Base-by-base conservation (phyloP, 2,888 invertebrate genomes). In the Phaonia tiefii region DNA sequence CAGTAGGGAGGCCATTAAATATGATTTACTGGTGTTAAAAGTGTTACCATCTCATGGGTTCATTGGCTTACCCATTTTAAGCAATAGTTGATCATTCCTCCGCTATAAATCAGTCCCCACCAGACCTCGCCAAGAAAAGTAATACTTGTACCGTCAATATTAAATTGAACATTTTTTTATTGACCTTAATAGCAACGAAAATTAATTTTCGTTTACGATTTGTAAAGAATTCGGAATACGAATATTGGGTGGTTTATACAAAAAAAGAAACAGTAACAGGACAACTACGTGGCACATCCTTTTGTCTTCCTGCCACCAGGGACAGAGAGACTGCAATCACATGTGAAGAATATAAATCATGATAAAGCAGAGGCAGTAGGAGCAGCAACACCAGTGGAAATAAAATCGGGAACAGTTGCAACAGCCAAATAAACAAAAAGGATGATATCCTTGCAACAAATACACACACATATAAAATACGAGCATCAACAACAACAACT, bases 121-220 rank as follows among this genome's bases (percentile, higher is more conserved):
- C 13, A 8, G 31, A 31, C 31, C 3, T 5, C 31, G 8, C 31
- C 8, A 31, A 31, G 31, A 31, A 31, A 31, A 31, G 31, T 31
- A 31, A 31, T 31, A 31, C 3, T 31, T n/a, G n/a, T n/a, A n/a
- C n/a, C n/a, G 31, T 31, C 8, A 31, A 31, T 5, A 31, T 5
- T 8, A 31, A 31, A 73, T 60, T 66, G 49, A 54, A 73, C 74
- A n/a, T n/a, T n/a, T n/a, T 79, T 70, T 74, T 71, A 70, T 74
- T 80, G 46, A 77, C 71, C 67, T 77, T 72, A 75, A 67, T 74
- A 63, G 44, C 20, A 51, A 67, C 15, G 37, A 77, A 71, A 81
- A 72, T 81, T 81, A 81, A 81, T 77, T 81, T 71, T 54, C 66
- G 71, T 74, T 81, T 69, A 81, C 71, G 67, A 78, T 56, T 54